These are phyloP conservation scores for Huso huso DNA, from an alignment of 2,797 vertebrate genomes.

Conservation along the genomic window DNA sequence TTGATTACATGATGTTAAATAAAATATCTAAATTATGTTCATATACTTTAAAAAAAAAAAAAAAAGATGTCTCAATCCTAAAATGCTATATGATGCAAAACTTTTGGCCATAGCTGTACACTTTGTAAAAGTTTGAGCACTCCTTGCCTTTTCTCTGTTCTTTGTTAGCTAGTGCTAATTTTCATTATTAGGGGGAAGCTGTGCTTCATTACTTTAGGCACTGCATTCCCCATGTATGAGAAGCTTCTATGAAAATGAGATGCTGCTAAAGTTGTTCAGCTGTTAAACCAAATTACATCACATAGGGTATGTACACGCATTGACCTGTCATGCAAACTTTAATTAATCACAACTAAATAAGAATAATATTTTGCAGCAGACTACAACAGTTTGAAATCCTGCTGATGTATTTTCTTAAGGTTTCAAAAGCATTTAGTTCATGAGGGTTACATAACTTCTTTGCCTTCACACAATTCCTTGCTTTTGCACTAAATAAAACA, in stretches of 20 bases:
- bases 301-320: not conserved
- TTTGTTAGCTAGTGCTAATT: slow-evolving; percentile 2
- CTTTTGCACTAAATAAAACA: not conserved
- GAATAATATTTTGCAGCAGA: not conserved
- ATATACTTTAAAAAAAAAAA: too few relatives aligned
- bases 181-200: slow-evolving; percentile 14
- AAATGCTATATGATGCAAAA: too few relatives aligned
- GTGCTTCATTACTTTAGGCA: slow-evolving; percentile 10
- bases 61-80: too few relatives aligned
- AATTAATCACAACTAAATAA: slow-evolving; percentile 9
- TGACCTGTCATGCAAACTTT: slow-evolving; percentile 9
- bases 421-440: not conserved
- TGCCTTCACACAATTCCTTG: not conserved
- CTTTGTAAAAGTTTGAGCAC: too few relatives aligned
- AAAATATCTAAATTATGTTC: too few relatives aligned
- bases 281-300: slow-evolving; percentile 5
- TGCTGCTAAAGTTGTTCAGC: slow-evolving; percentile 13
- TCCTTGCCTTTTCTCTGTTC: too few relatives aligned
- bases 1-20: too few relatives aligned
- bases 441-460: not conserved
- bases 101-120: too few relatives aligned
- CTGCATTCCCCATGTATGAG: slow-evolving; percentile 9
- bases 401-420: not conserved
- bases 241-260: slow-evolving; percentile 16
- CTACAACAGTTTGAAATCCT: not conserved